phyloP scores from a whole-genome alignment of 2,888 invertebrate species.

The Apotomis betuletana region DNA sequence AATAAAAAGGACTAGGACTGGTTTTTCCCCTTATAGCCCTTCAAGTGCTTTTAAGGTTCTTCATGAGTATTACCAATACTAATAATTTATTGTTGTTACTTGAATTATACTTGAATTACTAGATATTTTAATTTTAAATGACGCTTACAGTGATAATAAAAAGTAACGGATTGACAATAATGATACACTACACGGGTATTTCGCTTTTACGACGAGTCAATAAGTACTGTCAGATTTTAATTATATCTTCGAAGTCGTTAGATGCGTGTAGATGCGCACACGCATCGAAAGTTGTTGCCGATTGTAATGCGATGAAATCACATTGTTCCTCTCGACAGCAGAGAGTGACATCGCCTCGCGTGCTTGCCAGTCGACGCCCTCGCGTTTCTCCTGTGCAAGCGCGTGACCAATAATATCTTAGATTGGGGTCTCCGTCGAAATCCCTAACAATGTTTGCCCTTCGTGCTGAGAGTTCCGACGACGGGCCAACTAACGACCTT shows the following conservation, averaged over 20 bases:
- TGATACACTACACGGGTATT: not conserved
- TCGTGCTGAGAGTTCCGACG: no score
- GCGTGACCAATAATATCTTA: slow-evolving; percentile 73
- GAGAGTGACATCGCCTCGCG: slow-evolving; percentile 72
- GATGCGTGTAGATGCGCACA: slow-evolving; percentile 46
- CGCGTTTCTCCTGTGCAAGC: slow-evolving; percentile 62
- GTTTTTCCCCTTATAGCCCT: no score
- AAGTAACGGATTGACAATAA: no score
- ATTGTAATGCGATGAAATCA: slow-evolving; percentile 61
- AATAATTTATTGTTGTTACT: no score
- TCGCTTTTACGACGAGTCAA: not conserved
- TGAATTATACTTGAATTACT: no score
- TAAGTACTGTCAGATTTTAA: not conserved
- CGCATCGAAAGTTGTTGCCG: slow-evolving; percentile 53
- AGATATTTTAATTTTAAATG: no score
- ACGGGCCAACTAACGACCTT: no score
- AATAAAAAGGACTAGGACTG: no score
- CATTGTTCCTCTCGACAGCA: slow-evolving; percentile 72
- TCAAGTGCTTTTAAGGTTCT: no score
- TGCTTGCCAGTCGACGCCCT: slow-evolving; percentile 72
- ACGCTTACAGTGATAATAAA: no score
- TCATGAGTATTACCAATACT: no score
- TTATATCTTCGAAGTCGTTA: not conserved
- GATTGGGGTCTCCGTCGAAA: slow-evolving; percentile 51
- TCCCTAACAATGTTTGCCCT: no score